Evolutionary conservation across 2,888 invertebrate genomes (phyloP), one percentile per base, ranked within the genome.

Genomic region (Sialis fuliginosa): DNA sequence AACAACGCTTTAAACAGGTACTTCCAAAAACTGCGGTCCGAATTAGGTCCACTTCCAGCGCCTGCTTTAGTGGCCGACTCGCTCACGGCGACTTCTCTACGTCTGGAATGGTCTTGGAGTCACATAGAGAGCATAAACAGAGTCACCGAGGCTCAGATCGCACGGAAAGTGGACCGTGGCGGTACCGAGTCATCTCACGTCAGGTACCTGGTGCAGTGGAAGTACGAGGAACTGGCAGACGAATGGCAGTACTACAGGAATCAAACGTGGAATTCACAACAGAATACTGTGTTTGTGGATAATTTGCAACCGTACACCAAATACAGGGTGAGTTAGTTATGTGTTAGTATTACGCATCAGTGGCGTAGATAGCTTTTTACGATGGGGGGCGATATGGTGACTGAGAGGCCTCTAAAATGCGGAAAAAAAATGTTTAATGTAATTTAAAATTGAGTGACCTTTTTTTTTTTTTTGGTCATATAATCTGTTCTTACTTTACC

Each of bases 261-360:
- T 59, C 77, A 78, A 55, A 77, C 77, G 44, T 80, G 81, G 72
- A 73, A 75, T 2, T 72, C 42, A 33, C 56, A 63, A 33, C 57
- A 64, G 45, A 68, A 68, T 49, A 75, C 77, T 39, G 83, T 83
- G 54, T 72, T 75, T 31, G 79, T 92, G 6, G 79, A 82, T 52
- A 78, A 82, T 54, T 69, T 93, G 44, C 78, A 83, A 53, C 91
- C 93, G 0, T 92, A 87, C 60, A 86, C 90, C 1, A 87, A 85
- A 60, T 93, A 93, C 61, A 77, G 83, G 71, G 92, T 92, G 12
- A 5, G 37, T 37, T n/a, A n/a, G n/a, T n/a, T n/a, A 35, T 3
- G 9, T 35, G 9, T 35, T 35, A 35, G 10, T 6, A 35, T 34
- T 34, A n/a, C 37, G 9, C 9, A 7, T 34, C 9, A 7, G 6